These are phyloP conservation scores for Halcyon malimbica DNA, from an alignment of 2,113 vertebrate species.

Conservation along the genomic window DNA sequence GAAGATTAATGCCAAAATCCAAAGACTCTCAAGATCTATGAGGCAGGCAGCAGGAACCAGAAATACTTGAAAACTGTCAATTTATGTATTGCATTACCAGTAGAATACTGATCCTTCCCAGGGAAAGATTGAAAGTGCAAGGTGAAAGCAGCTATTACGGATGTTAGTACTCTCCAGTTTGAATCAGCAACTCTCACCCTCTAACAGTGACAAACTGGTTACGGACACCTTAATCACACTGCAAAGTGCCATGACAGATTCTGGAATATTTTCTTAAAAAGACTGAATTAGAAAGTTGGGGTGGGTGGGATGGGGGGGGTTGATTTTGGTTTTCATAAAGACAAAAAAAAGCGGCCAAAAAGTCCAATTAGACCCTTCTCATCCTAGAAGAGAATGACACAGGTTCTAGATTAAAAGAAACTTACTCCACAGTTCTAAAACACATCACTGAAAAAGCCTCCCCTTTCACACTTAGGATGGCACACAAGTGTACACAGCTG, in stretches of 20 bases:
- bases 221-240: background rate
- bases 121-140: background rate
- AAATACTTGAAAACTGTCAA: constrained; percentile 10
- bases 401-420: background rate
- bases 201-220: background rate
- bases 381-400: background rate
- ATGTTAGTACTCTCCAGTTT: background rate
- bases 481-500: background rate
- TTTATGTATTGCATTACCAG: constrained; percentile 14
- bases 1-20: constrained; percentile 13
- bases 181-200: background rate
- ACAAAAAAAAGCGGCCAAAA: background rate
- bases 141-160: background rate
- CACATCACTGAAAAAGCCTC: background rate
- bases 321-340: background rate
- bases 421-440: background rate
- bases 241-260: background rate
- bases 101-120: background rate
- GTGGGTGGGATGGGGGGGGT: background rate
- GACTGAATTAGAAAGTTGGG: background rate
- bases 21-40: background rate
- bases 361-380: background rate
- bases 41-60: background rate
- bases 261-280: background rate
- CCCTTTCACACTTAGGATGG: background rate